Percentiles rank a stretch among this genome's conserved stretches.
These are phyloP conservation scores for Triplophysa yarkandensis DNA, from an alignment of 2,797 vertebrate species.

Conservation along the genomic window DNA sequence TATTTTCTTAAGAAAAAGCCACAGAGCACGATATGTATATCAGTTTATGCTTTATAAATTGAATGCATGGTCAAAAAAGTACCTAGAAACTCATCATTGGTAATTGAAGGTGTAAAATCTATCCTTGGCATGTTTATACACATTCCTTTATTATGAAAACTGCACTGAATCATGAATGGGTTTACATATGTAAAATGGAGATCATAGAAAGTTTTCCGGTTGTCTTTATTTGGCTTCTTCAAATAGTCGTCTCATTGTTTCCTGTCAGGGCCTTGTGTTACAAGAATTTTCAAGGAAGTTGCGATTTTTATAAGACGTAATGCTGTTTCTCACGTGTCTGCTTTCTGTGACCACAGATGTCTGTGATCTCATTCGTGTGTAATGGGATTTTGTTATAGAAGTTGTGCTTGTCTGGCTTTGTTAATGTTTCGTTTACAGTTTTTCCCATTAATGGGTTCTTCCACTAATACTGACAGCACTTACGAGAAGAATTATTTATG, in stretches of 20 bases:
- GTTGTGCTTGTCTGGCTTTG: not conserved
- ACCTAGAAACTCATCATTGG: not conserved
- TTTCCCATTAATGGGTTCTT: not conserved
- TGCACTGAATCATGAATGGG: not conserved
- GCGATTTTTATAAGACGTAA: not conserved
- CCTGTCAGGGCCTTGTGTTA: not conserved
- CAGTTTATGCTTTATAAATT: not conserved
- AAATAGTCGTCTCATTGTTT: conserved; percentile 8
- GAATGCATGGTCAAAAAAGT: not conserved
- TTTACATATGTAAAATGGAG: not conserved
- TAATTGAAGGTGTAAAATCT: not conserved
- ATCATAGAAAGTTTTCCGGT: not conserved
- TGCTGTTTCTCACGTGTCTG: not conserved
- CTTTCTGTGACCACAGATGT: not conserved
- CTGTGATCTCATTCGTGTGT: not conserved
- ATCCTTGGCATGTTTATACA: not conserved
- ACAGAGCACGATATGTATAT: not conserved
- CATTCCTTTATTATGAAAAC: not conserved
- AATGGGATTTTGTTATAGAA: too few relatives aligned
- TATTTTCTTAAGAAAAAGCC: not conserved
- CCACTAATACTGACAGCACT: not conserved
- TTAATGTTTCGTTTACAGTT: not conserved
- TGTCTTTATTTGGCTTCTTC: not conserved
- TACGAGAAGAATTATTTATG: too few relatives aligned
- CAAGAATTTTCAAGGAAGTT: conserved; percentile 21